Evolutionary conservation across 1,140 invertebrate genomes (phyloP).

Genomic region (Leptinotarsa undecemlineata): DNA sequence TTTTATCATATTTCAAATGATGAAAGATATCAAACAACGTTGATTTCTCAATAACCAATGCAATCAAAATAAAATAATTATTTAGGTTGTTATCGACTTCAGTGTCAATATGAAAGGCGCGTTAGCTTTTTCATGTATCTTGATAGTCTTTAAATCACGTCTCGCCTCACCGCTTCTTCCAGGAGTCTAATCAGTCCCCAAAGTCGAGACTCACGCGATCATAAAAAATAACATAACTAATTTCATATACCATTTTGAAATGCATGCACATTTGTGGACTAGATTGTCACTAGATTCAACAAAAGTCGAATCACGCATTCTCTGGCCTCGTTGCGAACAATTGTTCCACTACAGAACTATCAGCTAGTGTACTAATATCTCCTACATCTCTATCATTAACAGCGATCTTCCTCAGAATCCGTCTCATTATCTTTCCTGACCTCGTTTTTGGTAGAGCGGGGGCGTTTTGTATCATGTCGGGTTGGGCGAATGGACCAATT

Average conservation of each 20-base stretch:
- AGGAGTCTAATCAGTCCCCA: too few relatives aligned
- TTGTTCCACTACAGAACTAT: conserved; percentile 80
- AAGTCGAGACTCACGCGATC: too few relatives aligned
- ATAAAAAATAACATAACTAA: neutral
- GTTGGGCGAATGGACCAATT: conserved; percentile 95
- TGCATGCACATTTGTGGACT: neutral
- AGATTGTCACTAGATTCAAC: neutral
- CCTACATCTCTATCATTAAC: conserved; percentile 86
- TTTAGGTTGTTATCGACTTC: too few relatives aligned
- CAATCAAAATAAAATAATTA: too few relatives aligned
- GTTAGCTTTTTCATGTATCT: too few relatives aligned
- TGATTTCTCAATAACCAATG: too few relatives aligned
- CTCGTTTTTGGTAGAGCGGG: conserved; percentile 94
- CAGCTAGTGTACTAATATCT: conserved; percentile 90
- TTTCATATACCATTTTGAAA: neutral
- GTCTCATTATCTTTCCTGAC: conserved; percentile 97
- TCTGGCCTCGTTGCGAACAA: conserved; percentile 72
- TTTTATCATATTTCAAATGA: too few relatives aligned
- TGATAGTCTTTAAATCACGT: too few relatives aligned
- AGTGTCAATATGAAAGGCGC: too few relatives aligned
- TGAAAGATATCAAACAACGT: too few relatives aligned
- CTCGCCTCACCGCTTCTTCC: too few relatives aligned
- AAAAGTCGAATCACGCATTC: conserved; percentile 29
- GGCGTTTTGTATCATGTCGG: conserved; percentile 91
- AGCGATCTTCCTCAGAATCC: conserved; percentile 92